These are phyloP conservation scores for Podarcis muralis DNA, from an alignment of 2,113 vertebrate genomes.

Conservation along the genomic window DNA sequence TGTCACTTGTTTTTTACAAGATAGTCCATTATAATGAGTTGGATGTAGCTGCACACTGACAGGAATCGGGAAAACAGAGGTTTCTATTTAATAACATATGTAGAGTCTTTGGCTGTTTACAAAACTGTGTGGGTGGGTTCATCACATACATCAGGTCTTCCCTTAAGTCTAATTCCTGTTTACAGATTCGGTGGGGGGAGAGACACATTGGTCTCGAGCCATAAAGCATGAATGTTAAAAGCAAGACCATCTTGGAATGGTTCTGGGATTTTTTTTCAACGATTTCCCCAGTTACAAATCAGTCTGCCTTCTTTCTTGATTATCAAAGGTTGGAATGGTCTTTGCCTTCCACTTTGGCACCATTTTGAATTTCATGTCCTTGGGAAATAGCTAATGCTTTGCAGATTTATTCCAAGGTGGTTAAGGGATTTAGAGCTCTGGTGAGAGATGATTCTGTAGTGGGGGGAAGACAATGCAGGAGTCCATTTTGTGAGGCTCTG, in stretches of 20 bases:
- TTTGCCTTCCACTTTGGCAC: slow-evolving; percentile 38
- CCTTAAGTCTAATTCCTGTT: slow-evolving; percentile 62
- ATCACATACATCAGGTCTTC: slow-evolving; percentile 44
- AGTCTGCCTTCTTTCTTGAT: slow-evolving; percentile 39
- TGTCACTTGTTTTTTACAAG: slow-evolving; percentile 36
- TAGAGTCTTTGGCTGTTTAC: slow-evolving; percentile 66
- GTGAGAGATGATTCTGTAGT: slow-evolving; percentile 32
- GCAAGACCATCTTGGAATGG: neutral
- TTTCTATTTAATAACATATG: slow-evolving; percentile 71
- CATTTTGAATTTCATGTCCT: neutral
- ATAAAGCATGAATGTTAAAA: slow-evolving; percentile 30
- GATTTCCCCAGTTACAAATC: slow-evolving; percentile 18
- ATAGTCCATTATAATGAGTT: neutral
- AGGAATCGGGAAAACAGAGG: slow-evolving; percentile 43
- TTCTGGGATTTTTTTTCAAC: slow-evolving; percentile 27
- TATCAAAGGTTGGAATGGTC: slow-evolving; percentile 28
- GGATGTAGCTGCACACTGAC: slow-evolving; percentile 43
- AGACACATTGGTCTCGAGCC: slow-evolving; percentile 10
- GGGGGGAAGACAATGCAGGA: neutral
- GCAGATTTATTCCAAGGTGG: slow-evolving; percentile 49
- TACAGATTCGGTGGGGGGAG: slow-evolving; percentile 46
- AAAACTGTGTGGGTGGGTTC: slow-evolving; percentile 67
- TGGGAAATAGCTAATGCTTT: slow-evolving; percentile 24
- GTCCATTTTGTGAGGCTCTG: neutral
- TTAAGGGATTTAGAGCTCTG: slow-evolving; percentile 41